phyloP scores from a whole-genome alignment of 2,797 vertebrate genomes.

The Pangasius mekongensis region DNA sequence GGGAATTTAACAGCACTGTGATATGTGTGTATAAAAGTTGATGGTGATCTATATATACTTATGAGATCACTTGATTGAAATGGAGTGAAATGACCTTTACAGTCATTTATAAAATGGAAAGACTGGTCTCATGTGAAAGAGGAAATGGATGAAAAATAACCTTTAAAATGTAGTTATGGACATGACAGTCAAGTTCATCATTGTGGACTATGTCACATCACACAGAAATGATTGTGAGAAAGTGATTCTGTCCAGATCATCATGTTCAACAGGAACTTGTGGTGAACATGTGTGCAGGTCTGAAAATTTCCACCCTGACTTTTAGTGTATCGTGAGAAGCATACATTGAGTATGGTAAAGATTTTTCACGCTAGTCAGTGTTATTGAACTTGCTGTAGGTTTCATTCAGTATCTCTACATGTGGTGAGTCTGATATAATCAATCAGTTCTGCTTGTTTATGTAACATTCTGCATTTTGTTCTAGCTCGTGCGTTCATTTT shows the following conservation, averaged over 20 bases:
- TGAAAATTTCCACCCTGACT: constrained; percentile 14
- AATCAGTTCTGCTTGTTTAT: not conserved
- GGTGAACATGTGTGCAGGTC: constrained; percentile 8
- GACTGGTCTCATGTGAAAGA: not conserved
- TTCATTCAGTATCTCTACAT: not conserved
- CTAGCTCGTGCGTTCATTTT: too few species aligned
- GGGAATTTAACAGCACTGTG: not conserved
- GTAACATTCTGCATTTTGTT: not conserved
- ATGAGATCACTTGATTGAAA: constrained; percentile 3
- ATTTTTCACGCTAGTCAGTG: not conserved
- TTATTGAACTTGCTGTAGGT: not conserved
- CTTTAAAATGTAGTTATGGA: not conserved
- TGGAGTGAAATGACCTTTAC: not conserved
- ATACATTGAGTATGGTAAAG: not conserved
- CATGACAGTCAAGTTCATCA: not conserved
- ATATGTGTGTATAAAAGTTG: not conserved
- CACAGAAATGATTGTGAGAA: constrained; percentile 1
- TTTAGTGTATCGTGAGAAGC: not conserved
- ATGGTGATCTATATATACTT: not conserved
- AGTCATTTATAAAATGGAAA: not conserved
- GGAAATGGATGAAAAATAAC: not conserved
- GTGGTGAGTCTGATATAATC: not conserved
- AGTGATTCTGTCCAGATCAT: constrained; percentile 7
- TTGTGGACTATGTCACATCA: not conserved
- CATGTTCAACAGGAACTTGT: constrained; percentile 34